Percentiles rank a stretch among this genome's conserved stretches.
Conservation (phyloP, 2,888 invertebrate genomes). For the Aplocera efformata region DNA sequence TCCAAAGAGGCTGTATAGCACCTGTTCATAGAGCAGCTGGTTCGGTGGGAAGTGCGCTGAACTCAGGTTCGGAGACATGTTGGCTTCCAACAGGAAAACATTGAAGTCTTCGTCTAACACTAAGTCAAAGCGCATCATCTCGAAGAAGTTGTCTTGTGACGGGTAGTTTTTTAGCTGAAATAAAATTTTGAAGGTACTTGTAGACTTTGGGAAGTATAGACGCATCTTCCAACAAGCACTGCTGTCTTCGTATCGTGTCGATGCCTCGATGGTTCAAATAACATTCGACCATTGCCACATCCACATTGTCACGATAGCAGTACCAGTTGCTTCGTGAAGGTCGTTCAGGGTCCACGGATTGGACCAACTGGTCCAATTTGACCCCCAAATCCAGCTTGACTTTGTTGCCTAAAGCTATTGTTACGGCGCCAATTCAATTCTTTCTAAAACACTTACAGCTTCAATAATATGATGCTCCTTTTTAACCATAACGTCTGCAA, state of each 20-base stretch:
- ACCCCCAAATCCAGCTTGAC: no score
- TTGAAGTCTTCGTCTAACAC: conserved; percentile 92
- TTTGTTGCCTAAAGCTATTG: no score
- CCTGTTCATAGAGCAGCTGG: conserved; percentile 93
- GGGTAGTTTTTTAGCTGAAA: conserved; percentile 67
- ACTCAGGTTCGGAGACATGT: conserved; percentile 98
- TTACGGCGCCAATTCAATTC: no score
- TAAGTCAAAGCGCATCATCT: conserved; percentile 96
- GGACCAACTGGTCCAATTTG: no score
- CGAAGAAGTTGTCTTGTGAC: conserved; percentile 89
- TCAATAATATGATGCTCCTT: conserved; percentile 87
- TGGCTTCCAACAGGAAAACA: conserved; percentile 95
- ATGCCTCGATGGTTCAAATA: no score
- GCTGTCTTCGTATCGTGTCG: no score
- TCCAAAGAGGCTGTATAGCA: conserved; percentile 90
- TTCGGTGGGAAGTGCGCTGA: conserved; percentile 96
- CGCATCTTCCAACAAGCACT: no score
- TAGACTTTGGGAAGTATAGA: conserved; percentile 1
- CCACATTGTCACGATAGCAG: no score
- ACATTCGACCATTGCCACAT: no score
- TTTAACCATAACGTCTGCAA: conserved; percentile 83
- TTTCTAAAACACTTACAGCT: conserved; percentile 57
- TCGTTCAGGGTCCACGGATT: no score
- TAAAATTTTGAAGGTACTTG: neutral
- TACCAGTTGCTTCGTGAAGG: no score